Conservation (phyloP, 2,888 invertebrate species). For the Apamea epomidion region DNA sequence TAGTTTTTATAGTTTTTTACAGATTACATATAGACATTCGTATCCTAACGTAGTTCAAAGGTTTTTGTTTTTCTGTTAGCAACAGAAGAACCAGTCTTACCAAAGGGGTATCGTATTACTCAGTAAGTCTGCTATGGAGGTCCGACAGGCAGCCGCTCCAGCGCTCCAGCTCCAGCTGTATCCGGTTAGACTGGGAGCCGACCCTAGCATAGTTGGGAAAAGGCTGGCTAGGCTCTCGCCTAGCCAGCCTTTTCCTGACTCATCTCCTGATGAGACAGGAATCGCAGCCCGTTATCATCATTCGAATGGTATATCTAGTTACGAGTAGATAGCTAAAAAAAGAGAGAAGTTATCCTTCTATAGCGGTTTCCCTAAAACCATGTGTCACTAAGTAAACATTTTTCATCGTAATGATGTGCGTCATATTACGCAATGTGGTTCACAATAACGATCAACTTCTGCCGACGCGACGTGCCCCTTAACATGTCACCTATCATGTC, state of each 20-base stretch:
- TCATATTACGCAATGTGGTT: slow-evolving; percentile 15
- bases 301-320: neutral
- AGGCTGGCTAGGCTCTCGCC: too few relatives aligned
- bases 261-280: neutral
- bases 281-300: neutral
- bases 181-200: neutral
- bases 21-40: neutral
- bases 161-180: too few relatives aligned
- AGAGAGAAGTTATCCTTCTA: neutral
- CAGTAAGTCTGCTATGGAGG: neutral
- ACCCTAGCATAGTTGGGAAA: too few relatives aligned
- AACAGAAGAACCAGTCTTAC: neutral
- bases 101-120: neutral
- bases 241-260: too few relatives aligned
- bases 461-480: neutral
- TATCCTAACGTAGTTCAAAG: neutral
- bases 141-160: neutral
- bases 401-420: slow-evolving; percentile 28
- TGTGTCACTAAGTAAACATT: slow-evolving; percentile 7
- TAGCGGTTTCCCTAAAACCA: neutral
- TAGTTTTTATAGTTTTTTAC: neutral
- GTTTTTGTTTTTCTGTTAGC: neutral
- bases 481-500: slow-evolving; percentile 13
- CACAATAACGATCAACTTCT: slow-evolving; percentile 12
- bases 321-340: neutral